Base-by-base conservation (phyloP, 2,113 vertebrate species). In the Dolichallabes microphthalmus region DNA sequence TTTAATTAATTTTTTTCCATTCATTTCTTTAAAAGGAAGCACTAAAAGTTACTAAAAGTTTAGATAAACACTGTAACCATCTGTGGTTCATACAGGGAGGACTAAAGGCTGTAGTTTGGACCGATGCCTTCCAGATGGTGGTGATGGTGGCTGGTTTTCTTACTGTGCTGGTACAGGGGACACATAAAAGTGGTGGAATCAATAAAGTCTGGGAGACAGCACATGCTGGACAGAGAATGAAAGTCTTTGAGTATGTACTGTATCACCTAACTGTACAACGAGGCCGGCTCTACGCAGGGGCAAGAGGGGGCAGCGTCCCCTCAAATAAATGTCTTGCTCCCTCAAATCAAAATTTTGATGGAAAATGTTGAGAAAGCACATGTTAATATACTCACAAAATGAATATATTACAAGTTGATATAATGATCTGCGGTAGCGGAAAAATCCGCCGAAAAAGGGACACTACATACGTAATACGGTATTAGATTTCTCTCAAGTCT, bases 51-150 rank as follows among this genome's bases (percentile, higher is more conserved):
- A 17, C 20, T 39, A n/a, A n/a, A n/a, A n/a, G 27, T 1, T 39
- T 17, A 63, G 57, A 63, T 75, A 64, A 61, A 35, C n/a, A 35
- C 20, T 86, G 30, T 35, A 76, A 20, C 57, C 50, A 55, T 87
- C 27, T 87, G n/a, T 86, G 30, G 91, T 66, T 75, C 13, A 92
- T 91, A 68, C 85, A 95, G 94, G 94, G 96, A 88, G 95, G 96
- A 86, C 86, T 97, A 89, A 96, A 96, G 90, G 96, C 96, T 53
- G 96, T 96, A 75, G 96, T 96, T 87, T 97, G 96, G 96, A 96
- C 95, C 86, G 96, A 98, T 89, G 95, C 95, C 25, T 97, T 96
- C 93, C 96, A 97, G 94, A 95, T 96, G 95, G 50, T 94, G 69
- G 93, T 95, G 83, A 97, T 96, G 96, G 80, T 97, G 81, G 88